Conservation (phyloP, 2,797 vertebrate genomes). For the Scyliorhinus canicula region DNA sequence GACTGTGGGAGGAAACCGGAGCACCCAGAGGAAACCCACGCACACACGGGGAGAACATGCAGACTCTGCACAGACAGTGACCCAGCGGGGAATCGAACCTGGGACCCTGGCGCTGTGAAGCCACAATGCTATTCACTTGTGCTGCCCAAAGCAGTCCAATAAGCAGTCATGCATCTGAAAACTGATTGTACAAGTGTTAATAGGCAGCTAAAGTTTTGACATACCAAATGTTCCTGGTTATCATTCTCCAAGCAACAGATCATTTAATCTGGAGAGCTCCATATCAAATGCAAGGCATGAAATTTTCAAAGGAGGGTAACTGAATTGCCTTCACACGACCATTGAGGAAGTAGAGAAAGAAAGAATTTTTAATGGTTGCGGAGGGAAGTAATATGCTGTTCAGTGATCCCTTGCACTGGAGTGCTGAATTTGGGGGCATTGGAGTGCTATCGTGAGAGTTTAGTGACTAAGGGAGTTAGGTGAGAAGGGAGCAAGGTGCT, state of each 20-base stretch:
- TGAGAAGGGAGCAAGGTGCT: too few species aligned
- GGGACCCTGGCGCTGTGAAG: too few species aligned
- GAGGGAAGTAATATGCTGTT: not conserved
- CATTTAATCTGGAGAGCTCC: not conserved
- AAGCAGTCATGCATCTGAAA: not conserved
- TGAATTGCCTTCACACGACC: not conserved
- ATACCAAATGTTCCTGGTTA: not conserved
- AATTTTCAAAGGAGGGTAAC: not conserved
- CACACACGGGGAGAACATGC: too few species aligned
- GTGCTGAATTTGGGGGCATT: too few species aligned
- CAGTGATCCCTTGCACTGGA: not conserved
- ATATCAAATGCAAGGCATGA: not conserved
- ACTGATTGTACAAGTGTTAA: not conserved
- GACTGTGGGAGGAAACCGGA: too few species aligned
- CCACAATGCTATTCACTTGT: too few species aligned
- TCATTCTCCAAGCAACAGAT: not conserved
- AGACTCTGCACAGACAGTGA: too few species aligned
- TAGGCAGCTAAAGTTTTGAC: not conserved
- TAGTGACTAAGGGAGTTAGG: too few species aligned
- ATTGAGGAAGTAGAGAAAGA: not conserved
- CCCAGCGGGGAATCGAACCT: too few species aligned
- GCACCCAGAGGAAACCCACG: too few species aligned
- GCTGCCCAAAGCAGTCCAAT: too few species aligned
- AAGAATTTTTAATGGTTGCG: not conserved
- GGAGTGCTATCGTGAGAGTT: too few species aligned